Evolutionary conservation across 2,888 invertebrate species (phyloP).

Genomic region (Diplazon laetatorius): DNA sequence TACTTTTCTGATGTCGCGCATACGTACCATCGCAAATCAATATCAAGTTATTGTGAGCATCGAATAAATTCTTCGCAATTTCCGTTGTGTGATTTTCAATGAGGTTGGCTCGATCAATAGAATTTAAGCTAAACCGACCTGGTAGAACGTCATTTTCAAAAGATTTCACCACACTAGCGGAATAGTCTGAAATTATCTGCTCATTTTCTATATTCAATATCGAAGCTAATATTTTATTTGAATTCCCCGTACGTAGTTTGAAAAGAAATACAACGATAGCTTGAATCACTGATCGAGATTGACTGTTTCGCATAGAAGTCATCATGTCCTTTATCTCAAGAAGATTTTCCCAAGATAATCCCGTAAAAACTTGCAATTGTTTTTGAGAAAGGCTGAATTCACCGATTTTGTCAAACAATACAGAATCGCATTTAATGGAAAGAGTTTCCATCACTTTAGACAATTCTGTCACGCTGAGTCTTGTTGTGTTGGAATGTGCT

Average conservation of each 20-base stretch:
- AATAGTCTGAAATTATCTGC: constrained; percentile 64
- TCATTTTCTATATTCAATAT: constrained; percentile 53
- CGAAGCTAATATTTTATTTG: constrained; percentile 49
- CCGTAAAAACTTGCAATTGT: constrained; percentile 55
- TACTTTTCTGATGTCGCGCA: constrained; percentile 64
- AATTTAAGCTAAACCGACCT: constrained; percentile 53
- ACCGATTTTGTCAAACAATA: constrained; percentile 44
- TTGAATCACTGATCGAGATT: constrained; percentile 49
- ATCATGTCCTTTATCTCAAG: constrained; percentile 46
- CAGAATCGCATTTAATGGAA: constrained; percentile 53
- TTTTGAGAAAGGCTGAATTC: constrained; percentile 52
- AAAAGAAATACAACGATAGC: constrained; percentile 64
- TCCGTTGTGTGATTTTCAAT: constrained; percentile 57
- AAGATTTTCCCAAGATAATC: constrained; percentile 53
- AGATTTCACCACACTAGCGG: constrained; percentile 56
- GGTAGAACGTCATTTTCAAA: constrained; percentile 68
- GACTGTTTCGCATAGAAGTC: constrained; percentile 47
- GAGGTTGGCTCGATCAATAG: constrained; percentile 58
- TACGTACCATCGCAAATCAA: constrained; percentile 66
- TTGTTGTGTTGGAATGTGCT: constrained; percentile 37
- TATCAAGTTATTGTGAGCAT: constrained; percentile 49
- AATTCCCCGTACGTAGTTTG: constrained; percentile 45
- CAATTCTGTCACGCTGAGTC: constrained; percentile 36
- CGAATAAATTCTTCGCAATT: constrained; percentile 52
- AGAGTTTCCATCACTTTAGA: constrained; percentile 43